Evolutionary conservation across 2,113 vertebrate genomes (phyloP).

Genomic region (Oncorhynchus keta): DNA sequence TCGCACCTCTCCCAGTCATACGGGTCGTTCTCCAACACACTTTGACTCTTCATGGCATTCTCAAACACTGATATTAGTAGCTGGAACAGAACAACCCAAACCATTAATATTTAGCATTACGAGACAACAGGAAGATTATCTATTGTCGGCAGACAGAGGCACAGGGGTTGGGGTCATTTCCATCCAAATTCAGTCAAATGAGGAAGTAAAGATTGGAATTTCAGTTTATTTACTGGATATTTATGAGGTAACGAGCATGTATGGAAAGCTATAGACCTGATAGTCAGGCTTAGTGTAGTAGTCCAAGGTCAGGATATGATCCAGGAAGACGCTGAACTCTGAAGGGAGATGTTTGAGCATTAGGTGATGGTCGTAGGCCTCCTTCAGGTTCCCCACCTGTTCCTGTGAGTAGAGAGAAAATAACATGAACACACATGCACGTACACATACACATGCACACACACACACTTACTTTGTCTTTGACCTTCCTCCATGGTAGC

Average conservation of each 20-base stretch:
- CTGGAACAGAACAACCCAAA: conserved; percentile 60
- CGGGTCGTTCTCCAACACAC: conserved; percentile 88
- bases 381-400: conserved; percentile 97
- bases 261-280: conserved; percentile 72
- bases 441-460: not conserved
- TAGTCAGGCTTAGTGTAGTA: conserved; percentile 98
- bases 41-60: conserved; percentile 89
- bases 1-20: conserved; percentile 98
- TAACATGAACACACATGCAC: not conserved
- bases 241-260: no score
- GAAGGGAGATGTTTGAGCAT: conserved; percentile 97
- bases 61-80: conserved; percentile 94
- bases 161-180: no score
- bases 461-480: conserved; percentile 86
- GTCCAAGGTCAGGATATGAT: conserved; percentile 91
- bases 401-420: conserved; percentile 73
- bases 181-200: no score
- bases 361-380: conserved; percentile 91
- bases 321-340: conserved; percentile 90
- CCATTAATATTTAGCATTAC: not conserved
- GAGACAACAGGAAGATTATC: not conserved
- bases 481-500: conserved; percentile 98
- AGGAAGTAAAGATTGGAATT: no score
- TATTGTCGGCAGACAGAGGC: not conserved
- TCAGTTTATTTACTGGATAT: no score